phyloP scores from a whole-genome alignment of 2,797 vertebrate genomes.

The Epinephelus coioides region DNA sequence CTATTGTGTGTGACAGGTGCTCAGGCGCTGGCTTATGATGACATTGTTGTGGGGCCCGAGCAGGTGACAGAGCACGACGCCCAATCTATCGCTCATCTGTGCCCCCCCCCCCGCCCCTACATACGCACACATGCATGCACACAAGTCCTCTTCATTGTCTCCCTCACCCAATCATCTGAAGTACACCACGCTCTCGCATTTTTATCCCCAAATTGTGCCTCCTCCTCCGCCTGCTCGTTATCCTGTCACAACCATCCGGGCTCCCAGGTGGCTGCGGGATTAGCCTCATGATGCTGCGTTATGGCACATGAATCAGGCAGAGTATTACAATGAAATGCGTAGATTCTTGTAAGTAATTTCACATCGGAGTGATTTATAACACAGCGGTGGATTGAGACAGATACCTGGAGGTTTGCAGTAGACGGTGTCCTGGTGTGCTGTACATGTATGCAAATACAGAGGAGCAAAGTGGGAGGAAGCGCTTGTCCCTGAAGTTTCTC shows the following conservation, averaged over 20 bases:
- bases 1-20: slow-evolving; percentile 61
- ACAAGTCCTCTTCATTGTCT: slow-evolving; percentile 45
- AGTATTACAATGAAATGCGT: slow-evolving; percentile 62
- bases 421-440: slow-evolving; percentile 8
- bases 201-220: not conserved
- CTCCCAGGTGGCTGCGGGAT: slow-evolving; percentile 59
- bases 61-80: slow-evolving; percentile 46
- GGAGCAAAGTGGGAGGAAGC: not conserved
- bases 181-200: slow-evolving; percentile 5
- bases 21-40: slow-evolving; percentile 59
- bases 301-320: slow-evolving; percentile 60
- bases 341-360: slow-evolving; percentile 67
- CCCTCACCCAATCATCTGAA: slow-evolving; percentile 45
- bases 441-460: slow-evolving; percentile 20
- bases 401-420: slow-evolving; percentile 49
- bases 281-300: slow-evolving; percentile 51
- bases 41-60: slow-evolving; percentile 55
- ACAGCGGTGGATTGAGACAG: slow-evolving; percentile 40
- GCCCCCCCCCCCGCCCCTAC: not conserved
- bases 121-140: slow-evolving; percentile 32
- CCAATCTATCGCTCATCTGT: slow-evolving; percentile 58
- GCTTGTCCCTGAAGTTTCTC: slow-evolving; percentile 1
- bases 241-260: slow-evolving; percentile 42
- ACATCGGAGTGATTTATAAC: slow-evolving; percentile 72
- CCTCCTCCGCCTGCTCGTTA: slow-evolving; percentile 17